Evolutionary conservation across 1,140 invertebrate genomes (phyloP), one percentile per base, ranked within the genome.

Genomic region (Aphis gossypii): DNA sequence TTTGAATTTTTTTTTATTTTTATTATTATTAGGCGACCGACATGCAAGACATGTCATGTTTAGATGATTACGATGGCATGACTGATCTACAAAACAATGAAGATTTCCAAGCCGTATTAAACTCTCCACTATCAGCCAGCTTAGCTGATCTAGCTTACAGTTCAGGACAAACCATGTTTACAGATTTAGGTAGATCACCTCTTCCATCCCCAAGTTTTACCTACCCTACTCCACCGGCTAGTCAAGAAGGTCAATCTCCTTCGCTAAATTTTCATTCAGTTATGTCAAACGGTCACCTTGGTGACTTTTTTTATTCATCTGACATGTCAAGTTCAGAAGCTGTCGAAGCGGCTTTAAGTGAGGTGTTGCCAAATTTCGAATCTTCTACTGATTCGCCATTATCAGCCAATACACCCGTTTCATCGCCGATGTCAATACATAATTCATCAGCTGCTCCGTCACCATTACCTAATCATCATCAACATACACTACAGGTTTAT

Each of bases 261-360:
- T 96, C 96, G 51, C 35, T 93, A 30, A 93, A 93, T 56, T 96
- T 96, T 93, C 95, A 95, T 48, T 95, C 96, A 93, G 94, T 95
- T 25, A 94, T 95, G 93, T 95, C 94, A 48, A 94, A 95, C 30
- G 95, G 95, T 68, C 94, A 95, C 6, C 95, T 98, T 1, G 97
- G 97, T 3, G 97, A 97, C 48, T 97, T 97, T 0, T 98, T 98
- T 95, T 98, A 97, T 95, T 97, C 97, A n/a, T 97, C 97, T n/a
- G 97, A 97, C 38, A 98, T 98, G 96, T 97, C 97, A 1, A 97
- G 97, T 90, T 97, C 97, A 35, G 97, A 97, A 94, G 97, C 97
- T 94, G 97, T 98, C 0, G 97, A 98, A 95, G 97, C 97, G 95
- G 97, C 97, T 1, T 95, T 98, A 46, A 97, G 97, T 94, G 97